A percentile compares a stretch with the other conserved stretches of the same genome.
phyloP scores from a whole-genome alignment of 2,113 vertebrate genomes.

The Tetraodon nigroviridis region DNA sequence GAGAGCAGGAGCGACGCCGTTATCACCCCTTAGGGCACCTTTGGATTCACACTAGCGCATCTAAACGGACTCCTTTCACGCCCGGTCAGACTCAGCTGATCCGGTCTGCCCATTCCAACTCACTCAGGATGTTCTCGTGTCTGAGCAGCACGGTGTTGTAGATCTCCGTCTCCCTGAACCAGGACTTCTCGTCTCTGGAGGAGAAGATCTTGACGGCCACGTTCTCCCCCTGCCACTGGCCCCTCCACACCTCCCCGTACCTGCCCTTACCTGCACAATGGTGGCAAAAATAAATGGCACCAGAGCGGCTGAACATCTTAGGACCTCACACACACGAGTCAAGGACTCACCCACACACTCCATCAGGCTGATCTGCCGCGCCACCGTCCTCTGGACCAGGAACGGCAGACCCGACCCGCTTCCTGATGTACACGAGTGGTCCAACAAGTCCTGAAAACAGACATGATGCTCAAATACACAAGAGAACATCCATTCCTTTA shows the following conservation, averaged over 20 bases:
- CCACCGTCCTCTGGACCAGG: slow-evolving; percentile 95
- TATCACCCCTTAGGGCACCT: too few species aligned
- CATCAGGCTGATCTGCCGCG: slow-evolving; percentile 92
- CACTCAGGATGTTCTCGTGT: slow-evolving; percentile 80
- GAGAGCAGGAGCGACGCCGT: neutral
- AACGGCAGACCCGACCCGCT: slow-evolving; percentile 97
- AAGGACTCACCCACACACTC: slow-evolving; percentile 83
- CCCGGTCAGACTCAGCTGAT: too few species aligned
- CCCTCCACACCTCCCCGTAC: slow-evolving; percentile 80
- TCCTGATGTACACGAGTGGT: slow-evolving; percentile 95
- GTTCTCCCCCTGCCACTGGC: slow-evolving; percentile 81
- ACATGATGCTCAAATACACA: slow-evolving; percentile 19
- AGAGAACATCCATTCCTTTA: too few species aligned
- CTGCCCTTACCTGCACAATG: slow-evolving; percentile 72
- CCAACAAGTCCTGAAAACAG: slow-evolving; percentile 84
- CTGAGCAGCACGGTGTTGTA: slow-evolving; percentile 80
- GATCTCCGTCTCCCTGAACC: slow-evolving; percentile 81
- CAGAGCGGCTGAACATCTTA: too few species aligned
- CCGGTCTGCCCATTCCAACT: slow-evolving; percentile 1
- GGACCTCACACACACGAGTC: too few species aligned
- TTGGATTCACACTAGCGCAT: too few species aligned
- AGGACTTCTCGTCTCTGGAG: slow-evolving; percentile 79
- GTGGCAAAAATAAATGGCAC: neutral
- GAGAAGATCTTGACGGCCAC: slow-evolving; percentile 82
- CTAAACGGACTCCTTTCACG: too few species aligned